These are phyloP conservation scores for Ceratina japonica DNA, from an alignment of 1,140 invertebrate genomes.

Conservation along the genomic window DNA sequence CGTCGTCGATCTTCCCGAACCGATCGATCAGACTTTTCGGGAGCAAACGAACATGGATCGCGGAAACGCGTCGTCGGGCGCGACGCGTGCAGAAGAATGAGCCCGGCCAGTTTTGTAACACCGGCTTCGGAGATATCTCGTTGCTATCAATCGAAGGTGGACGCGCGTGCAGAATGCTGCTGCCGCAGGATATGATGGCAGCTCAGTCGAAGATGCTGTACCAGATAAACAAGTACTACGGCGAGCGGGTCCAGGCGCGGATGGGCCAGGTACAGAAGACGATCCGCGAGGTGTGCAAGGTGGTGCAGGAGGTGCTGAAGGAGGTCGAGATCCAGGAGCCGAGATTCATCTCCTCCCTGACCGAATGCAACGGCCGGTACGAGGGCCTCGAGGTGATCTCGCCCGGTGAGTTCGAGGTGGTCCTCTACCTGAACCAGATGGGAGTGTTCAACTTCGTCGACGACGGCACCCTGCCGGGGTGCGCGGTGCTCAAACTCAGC, in stretches of 20 bases:
- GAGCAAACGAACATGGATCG: not conserved
- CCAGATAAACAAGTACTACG: slow-evolving; percentile 97
- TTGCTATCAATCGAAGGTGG: not conserved
- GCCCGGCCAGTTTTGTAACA: not conserved
- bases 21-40: slow-evolving; percentile 5
- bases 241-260: slow-evolving; percentile 91
- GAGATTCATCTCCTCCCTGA: slow-evolving; percentile 94
- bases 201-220: slow-evolving; percentile 93
- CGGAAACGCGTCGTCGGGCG: not conserved
- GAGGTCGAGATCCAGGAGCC: slow-evolving; percentile 98
- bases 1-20: not conserved
- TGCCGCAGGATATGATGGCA: slow-evolving; percentile 91
- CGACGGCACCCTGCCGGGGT: slow-evolving; percentile 95
- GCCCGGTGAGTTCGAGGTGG: slow-evolving; percentile 95
- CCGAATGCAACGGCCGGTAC: slow-evolving; percentile 93
- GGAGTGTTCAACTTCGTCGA: slow-evolving; percentile 99
- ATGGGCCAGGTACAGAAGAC: slow-evolving; percentile 92
- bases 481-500: slow-evolving; percentile 96
- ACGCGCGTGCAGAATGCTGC: slow-evolving; percentile 82
- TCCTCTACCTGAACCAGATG: slow-evolving; percentile 99
- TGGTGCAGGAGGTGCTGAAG: slow-evolving; percentile 96
- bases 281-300: slow-evolving; percentile 95
- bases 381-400: slow-evolving; percentile 94
- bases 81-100: slow-evolving; percentile 29
- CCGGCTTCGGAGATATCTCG: not conserved